Base-by-base conservation (phyloP, 1,140 invertebrate genomes). In the Cryptotermes secundus region DNA sequence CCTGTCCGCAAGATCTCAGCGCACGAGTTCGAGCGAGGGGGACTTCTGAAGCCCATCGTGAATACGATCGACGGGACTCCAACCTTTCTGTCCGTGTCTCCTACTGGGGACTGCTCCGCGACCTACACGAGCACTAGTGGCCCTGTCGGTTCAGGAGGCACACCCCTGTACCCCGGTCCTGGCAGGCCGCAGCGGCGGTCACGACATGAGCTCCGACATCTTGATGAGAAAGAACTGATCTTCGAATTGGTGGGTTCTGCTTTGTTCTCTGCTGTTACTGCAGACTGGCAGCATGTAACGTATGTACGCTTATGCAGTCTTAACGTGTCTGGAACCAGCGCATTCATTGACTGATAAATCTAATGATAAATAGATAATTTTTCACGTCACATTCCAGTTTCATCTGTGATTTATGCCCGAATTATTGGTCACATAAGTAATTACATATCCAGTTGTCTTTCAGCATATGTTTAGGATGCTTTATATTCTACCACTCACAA, bases 1-100 rank as follows among this genome's bases (percentile, higher is more conserved):
- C 97, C 97, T 19, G 97, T 98, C 65, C 93, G 97, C 84, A 99
- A 98, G 91, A 98, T 99, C 87, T 98, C 97, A 6, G 97, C 97
- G 19, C 97, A 98, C 90, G 97, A 98, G 89, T 99, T 99, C 89
- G 97, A 98, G 89, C 93, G 96, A 4, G 96, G 97, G 2, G 97
- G 97, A 72, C 92, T 97, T 14, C 89, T 98, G 72, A 97, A 97
- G 89, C 97, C 97, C 80, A 96, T 98, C 88, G 95, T 98, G 80
- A 96, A 95, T 85, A 94, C 92, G 26, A 97, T 96, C 4, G 42
- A 98, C 88, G 97, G 97, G 1, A 96, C 96, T 12, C 96, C 96
- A 34, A 98, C 97, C 12, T 98, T 98, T 90, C 90, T 98, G 26
- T 93, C 94, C 86, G 90, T 93, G 3, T 89, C 90, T 31, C 89